Percentiles rank a stretch among this genome's conserved stretches.
Evolutionary conservation across 2,113 vertebrate genomes (phyloP).

Genomic region (Alaudala cheleensis): DNA sequence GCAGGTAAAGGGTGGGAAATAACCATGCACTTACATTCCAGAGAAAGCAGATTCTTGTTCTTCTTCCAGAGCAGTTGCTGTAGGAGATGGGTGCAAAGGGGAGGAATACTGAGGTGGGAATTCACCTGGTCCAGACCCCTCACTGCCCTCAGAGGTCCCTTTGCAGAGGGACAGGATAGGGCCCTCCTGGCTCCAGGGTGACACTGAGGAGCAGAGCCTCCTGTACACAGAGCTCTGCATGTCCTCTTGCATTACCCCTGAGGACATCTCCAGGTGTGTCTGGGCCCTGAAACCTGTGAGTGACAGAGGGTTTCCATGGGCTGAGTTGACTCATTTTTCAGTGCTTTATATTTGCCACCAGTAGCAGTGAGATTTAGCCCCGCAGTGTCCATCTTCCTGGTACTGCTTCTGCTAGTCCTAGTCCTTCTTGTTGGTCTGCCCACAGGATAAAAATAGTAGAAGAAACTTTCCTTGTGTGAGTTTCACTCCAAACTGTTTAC

Average conservation of each 20-base stretch:
- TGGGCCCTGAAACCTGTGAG: background rate
- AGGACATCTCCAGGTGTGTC: fast-evolving
- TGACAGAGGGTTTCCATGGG: background rate
- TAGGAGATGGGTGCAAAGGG: background rate
- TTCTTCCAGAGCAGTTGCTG: background rate
- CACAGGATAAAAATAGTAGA: background rate
- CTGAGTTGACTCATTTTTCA: background rate
- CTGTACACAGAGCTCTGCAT: background rate
- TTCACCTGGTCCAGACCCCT: background rate
- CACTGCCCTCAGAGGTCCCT: background rate
- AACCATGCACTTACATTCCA: background rate
- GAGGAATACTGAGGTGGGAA: background rate
- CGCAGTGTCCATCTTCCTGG: background rate
- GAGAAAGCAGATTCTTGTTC: background rate
- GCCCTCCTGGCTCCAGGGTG: fast-evolving
- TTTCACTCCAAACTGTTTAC: background rate
- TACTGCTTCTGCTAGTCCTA: background rate
- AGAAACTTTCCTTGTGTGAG: background rate
- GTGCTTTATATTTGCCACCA: background rate
- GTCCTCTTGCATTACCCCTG: background rate
- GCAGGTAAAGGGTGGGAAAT: background rate
- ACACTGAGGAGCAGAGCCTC: background rate
- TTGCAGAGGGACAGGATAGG: fast-evolving
- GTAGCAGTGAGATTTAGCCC: background rate
- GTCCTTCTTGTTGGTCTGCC: background rate